Evolutionary conservation across 2,797 vertebrate genomes (phyloP), one percentile per base, ranked within the genome.

Genomic region (Mus minutoides): DNA sequence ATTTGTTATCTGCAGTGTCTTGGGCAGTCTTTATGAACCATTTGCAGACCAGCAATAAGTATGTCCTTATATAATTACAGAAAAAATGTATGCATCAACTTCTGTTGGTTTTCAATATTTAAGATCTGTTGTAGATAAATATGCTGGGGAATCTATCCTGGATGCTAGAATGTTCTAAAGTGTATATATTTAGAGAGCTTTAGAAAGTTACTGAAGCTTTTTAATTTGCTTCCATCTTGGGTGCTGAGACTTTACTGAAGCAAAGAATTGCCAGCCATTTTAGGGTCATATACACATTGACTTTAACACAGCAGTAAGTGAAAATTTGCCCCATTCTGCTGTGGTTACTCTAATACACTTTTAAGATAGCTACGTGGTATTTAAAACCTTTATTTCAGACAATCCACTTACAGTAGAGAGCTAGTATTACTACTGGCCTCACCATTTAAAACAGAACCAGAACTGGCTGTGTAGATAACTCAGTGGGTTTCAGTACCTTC

Each of bases 31-130:
- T 94, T 91, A 91, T 21, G 54, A 96, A 88, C 62, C 80, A 40
- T 79, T 94, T 95, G 46, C 80, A 96, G 80, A 95, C n/a, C 60
- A 93, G 88, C 92, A 94, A 71, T 62, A 92, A 94, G 52, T 92
- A 92, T 95, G 69, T 87, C 96, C 90, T 93, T 82, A 90, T 82
- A 85, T 94, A 96, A 96, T 97, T 95, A 96, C 49, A 95, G 97
- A 97, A 96, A 94, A 94, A 97, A 94, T 93, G 14, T 96, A 96
- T 96, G 90, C 91, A 95, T 69, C 64, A 90, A 90, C 94, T 93
- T 97, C 94, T 95, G 95, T 94, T 96, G 92, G 94, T 86, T 92
- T 97, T 94, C 82, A 77, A 95, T 97, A 97, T 86, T 97, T 97
- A 96, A 95, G 95, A 96, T 97, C 89, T 97, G 40, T 76, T 96